phyloP scores from a whole-genome alignment of 2,113 vertebrate species.

The Caloenas nicobarica region DNA sequence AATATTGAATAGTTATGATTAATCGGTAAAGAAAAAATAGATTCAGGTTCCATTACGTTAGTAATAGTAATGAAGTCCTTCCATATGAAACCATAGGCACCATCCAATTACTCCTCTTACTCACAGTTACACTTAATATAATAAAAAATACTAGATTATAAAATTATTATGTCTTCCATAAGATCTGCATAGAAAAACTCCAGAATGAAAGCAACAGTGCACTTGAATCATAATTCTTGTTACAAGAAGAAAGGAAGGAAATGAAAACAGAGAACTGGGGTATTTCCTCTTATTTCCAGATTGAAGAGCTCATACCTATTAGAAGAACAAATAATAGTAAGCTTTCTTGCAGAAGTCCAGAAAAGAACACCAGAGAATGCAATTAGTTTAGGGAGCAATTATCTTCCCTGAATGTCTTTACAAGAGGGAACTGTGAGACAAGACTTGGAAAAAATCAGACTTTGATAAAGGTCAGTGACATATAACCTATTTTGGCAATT shows the following conservation, averaged over 20 bases:
- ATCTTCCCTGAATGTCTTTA: conserved; percentile 41
- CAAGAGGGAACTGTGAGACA: background rate
- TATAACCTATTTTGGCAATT: conserved; percentile 57
- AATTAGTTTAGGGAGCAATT: conserved; percentile 61
- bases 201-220: background rate
- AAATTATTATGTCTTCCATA: background rate
- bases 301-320: background rate
- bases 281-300: background rate
- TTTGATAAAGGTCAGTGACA: conserved; percentile 68
- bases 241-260: background rate
- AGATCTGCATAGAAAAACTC: background rate
- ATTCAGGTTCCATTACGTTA: background rate
- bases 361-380: background rate
- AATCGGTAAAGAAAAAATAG: background rate
- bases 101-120: background rate
- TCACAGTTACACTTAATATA: background rate
- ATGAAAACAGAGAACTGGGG: background rate
- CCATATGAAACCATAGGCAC: background rate
- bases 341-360: conserved; percentile 4
- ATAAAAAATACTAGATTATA: background rate
- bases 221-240: background rate
- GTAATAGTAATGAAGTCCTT: background rate
- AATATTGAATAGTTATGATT: background rate
- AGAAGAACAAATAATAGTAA: background rate
- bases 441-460: conserved; percentile 37